Evolutionary conservation across 1,140 invertebrate genomes (phyloP), one percentile per base, ranked within the genome.

Genomic region (Platorchestia sp.): DNA sequence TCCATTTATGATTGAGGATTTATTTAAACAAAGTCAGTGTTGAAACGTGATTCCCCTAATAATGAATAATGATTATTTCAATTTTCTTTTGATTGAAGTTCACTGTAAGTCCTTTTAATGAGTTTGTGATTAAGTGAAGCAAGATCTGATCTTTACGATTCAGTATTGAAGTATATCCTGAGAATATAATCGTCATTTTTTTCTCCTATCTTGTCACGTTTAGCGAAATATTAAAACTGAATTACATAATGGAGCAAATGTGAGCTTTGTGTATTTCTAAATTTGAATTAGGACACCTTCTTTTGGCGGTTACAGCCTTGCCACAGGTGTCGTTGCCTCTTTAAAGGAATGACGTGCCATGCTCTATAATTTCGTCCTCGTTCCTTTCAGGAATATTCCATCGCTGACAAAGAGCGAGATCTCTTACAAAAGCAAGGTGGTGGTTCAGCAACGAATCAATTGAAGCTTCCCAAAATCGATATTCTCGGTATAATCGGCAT

Each of bases 401-500:
- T 96, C 47, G 96, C 95, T 51, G 95, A 93, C 42, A 96, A 96
- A 95, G 96, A 96, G 47, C 91, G 45, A 93, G 53, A 42, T 22
- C 59, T 86, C 53, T 45, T 95, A 43, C 47, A 86, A 45, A 95
- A 95, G 51, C n/a, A 36, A 22, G 95, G 40, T 5, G 47, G 43
- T 36, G 59, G 45, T 45, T 27, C 41, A 27, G 3, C 59, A 75
- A 36, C 14, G 14, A 95, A 95, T 36, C 41, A 14, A 45, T 16
- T 95, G 44, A 59, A 95, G 40, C 42, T 95, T 40, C 95, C 95
- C 16, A 98, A 98, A 97, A 98, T 98, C 0, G 98, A 99, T 97
- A 98, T 98, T 97, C 96, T 98, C 42, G 98, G 98, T 89, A 97
- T 98, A 47, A 98, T 98, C 98, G 98, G 98, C 36, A 97, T 98